Conservation (phyloP, 2,797 vertebrate genomes). For the Coregonus ussuriensis region DNA sequence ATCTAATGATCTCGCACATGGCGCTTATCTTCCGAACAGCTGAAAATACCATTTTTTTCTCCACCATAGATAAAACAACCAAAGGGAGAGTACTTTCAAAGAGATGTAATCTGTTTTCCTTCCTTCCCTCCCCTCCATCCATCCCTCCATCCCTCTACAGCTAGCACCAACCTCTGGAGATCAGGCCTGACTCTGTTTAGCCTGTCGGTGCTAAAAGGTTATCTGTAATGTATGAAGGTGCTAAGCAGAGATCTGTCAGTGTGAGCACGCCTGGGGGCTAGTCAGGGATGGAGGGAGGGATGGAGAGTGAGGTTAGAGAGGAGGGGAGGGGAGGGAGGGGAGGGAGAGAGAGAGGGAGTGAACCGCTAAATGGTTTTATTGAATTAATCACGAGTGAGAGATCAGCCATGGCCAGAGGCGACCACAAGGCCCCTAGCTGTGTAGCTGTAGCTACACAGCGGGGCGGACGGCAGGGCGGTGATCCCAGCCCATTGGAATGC, state of each 20-base stretch:
- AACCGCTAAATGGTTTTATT: conserved; percentile 72
- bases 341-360: conserved; percentile 25
- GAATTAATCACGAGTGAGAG: conserved; percentile 73
- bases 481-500: conserved; percentile 64
- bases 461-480: conserved; percentile 47
- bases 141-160: background rate
- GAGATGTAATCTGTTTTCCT: conserved; percentile 60
- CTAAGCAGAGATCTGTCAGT: conserved; percentile 69
- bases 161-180: conserved; percentile 32
- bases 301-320: conserved; percentile 20
- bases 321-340: background rate
- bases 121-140: conserved; percentile 14
- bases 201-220: conserved; percentile 52
- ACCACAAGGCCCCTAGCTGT: background rate
- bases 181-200: conserved; percentile 50
- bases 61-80: conserved; percentile 51
- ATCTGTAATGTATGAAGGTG: conserved; percentile 68
- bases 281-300: conserved; percentile 18
- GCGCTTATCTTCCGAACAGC: conserved; percentile 43
- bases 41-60: conserved; percentile 42
- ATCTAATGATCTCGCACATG: conserved; percentile 41
- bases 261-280: conserved; percentile 35
- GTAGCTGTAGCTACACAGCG: background rate
- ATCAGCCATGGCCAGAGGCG: conserved; percentile 63
- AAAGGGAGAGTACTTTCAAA: conserved; percentile 35